These are phyloP conservation scores for Archaeoteleia sp. DNA, from an alignment of 2,888 invertebrate genomes.

Conservation along the genomic window DNA sequence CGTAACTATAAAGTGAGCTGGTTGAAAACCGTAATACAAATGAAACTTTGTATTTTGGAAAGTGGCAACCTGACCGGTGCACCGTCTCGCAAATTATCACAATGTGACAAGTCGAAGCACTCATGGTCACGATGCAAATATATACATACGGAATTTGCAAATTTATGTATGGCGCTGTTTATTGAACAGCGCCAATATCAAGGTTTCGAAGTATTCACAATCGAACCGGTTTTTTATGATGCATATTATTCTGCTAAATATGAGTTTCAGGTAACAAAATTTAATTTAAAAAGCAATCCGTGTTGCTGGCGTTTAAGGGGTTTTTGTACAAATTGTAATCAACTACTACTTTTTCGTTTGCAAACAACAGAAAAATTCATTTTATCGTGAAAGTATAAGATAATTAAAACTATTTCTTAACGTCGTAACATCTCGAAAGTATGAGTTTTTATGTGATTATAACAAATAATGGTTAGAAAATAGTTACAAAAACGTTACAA, in stretches of 20 bases:
- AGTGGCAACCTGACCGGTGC: constrained; percentile 1
- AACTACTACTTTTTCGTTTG: too few species aligned
- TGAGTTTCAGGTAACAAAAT: not conserved
- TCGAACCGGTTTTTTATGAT: constrained; percentile 11
- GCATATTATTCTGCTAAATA: constrained; percentile 13
- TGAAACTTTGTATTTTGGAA: constrained; percentile 4
- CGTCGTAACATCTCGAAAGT: too few species aligned
- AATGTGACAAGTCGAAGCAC: constrained; percentile 11
- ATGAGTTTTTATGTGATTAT: too few species aligned
- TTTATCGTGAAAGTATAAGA: too few species aligned
- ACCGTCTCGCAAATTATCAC: constrained; percentile 11
- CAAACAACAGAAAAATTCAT: too few species aligned
- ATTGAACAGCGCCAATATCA: constrained; percentile 2
- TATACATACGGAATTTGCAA: constrained; percentile 18
- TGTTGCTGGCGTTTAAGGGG: too few species aligned
- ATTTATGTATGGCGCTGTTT: constrained; percentile 20
- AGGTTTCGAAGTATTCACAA: constrained; percentile 12
- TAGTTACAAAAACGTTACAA: too few species aligned
- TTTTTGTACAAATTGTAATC: too few species aligned
- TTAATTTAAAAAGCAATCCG: too few species aligned
- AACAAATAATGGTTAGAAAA: too few species aligned
- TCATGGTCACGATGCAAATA: constrained; percentile 19
- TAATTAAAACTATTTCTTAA: too few species aligned
- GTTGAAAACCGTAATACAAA: not conserved
- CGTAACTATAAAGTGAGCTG: not conserved